Evolutionary conservation across 1,140 invertebrate genomes (phyloP), one percentile per base, ranked within the genome.

Genomic region (Brevipalpus yothersi): DNA sequence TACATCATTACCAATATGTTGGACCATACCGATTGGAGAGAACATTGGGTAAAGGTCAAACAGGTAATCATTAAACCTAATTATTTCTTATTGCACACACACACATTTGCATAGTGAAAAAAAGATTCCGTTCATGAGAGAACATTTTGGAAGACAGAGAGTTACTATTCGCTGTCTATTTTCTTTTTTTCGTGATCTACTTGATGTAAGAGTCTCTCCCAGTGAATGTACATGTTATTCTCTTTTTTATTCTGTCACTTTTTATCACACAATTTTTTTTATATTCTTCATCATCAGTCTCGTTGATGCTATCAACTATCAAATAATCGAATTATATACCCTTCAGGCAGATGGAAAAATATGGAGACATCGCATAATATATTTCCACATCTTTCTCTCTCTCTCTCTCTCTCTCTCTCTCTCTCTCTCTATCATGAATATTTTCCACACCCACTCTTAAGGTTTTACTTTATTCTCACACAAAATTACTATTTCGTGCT

Each of bases 11-110:
- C 39, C 61, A 64, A 58, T 95, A 93, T 76, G 92, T 97, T 63
- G 94, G 94, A 54, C 94, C 94, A 42, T 99, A 96, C 74, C 78
- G 92, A 67, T 77, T 98, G 69, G 94, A 99, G 72, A 98, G 97
- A 72, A 99, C 94, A 41, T 78, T 98, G 53, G 94, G 94, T 60
- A 98, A 98, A 73, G 94, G 94, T 59, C 94, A 99, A 74, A 99
- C 94, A 71, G 94, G 94, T 97, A 78, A 66, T 54, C 58, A 58
- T 60, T 61, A 31, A 31, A 31, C 31, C 31, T 31, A 31, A 31
- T 31, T 31, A 31, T 31, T 31, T 9, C 31, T 31, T 31, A 31
- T 5, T 5, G 31, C 5, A 12, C 11, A n/a, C 11, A 47, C 43
- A 47, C n/a, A 31, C 31, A 31, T 31, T 31, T 31, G 31, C 31